Percentiles rank a stretch among this genome's conserved stretches.
Conservation (phyloP, 2,113 vertebrate genomes). For the Pavo muticus region DNA sequence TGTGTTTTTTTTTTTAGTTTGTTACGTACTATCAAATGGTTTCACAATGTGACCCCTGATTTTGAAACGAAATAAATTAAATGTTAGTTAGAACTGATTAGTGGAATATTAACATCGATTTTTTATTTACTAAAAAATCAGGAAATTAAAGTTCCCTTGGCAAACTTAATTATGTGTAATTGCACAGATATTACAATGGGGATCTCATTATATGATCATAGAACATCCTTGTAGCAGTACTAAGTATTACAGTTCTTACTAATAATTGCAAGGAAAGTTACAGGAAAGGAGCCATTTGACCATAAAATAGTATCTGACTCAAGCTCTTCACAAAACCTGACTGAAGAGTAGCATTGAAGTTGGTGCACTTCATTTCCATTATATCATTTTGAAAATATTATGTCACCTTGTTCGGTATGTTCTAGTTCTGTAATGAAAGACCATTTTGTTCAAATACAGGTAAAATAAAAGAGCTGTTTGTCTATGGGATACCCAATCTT, state of each 20-base stretch:
- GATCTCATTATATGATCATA: slow-evolving; percentile 33
- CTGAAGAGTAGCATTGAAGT: neutral
- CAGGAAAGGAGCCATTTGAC: neutral
- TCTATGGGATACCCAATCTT: neutral
- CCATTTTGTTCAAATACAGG: slow-evolving; percentile 22
- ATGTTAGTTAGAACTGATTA: slow-evolving; percentile 58
- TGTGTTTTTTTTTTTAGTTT: neutral
- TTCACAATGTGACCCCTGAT: slow-evolving; percentile 62
- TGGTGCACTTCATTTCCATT: slow-evolving; percentile 15
- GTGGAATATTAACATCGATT: slow-evolving; percentile 48
- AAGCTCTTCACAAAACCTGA: neutral
- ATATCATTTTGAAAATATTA: slow-evolving; percentile 29
- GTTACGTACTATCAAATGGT: slow-evolving; percentile 27
- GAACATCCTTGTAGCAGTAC: slow-evolving; percentile 17
- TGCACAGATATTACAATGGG: slow-evolving; percentile 50
- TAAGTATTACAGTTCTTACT: slow-evolving; percentile 1
- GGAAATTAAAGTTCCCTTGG: slow-evolving; percentile 58
- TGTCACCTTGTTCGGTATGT: slow-evolving; percentile 11
- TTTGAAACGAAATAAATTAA: slow-evolving; percentile 63
- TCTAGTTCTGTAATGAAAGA: slow-evolving; percentile 27
- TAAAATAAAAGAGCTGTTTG: slow-evolving; percentile 30
- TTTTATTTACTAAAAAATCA: slow-evolving; percentile 64
- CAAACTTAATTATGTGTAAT: slow-evolving; percentile 65
- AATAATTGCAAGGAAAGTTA: slow-evolving; percentile 21
- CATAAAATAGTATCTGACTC: neutral